phyloP scores from a whole-genome alignment of 2,888 invertebrate genomes.

The Eupithecia exiguata region DNA sequence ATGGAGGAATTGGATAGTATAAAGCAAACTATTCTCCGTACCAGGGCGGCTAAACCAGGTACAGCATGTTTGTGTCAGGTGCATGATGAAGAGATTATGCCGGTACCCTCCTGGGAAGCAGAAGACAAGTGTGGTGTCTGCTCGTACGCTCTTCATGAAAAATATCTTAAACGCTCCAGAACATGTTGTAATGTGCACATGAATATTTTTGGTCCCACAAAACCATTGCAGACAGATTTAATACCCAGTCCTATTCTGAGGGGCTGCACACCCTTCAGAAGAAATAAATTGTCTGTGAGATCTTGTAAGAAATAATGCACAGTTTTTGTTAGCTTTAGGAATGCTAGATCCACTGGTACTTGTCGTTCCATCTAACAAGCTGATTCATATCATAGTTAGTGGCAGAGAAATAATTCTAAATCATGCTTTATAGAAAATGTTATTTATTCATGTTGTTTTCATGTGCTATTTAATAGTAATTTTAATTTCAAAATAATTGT shows the following conservation, averaged over 20 bases:
- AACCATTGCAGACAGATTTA: slow-evolving; percentile 46
- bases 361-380: slow-evolving; percentile 19
- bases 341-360: slow-evolving; percentile 32
- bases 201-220: slow-evolving; percentile 55
- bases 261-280: slow-evolving; percentile 56
- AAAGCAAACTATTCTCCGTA: slow-evolving; percentile 69
- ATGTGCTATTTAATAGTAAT: neutral
- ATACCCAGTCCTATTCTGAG: slow-evolving; percentile 55
- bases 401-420: neutral
- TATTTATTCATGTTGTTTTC: neutral
- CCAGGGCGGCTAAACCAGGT: slow-evolving; percentile 70
- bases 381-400: neutral
- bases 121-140: slow-evolving; percentile 57
- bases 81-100: slow-evolving; percentile 69
- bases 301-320: slow-evolving; percentile 50
- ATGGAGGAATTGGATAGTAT: slow-evolving; percentile 67
- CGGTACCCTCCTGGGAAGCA: slow-evolving; percentile 71
- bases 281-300: slow-evolving; percentile 52
- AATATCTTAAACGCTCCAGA: slow-evolving; percentile 21
- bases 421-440: neutral
- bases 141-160: slow-evolving; percentile 43
- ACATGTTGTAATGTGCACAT: slow-evolving; percentile 24
- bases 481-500: neutral
- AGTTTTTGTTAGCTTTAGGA: slow-evolving; percentile 33
- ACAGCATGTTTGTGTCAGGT: slow-evolving; percentile 69